Evolutionary conservation across 2,888 invertebrate species (phyloP), one percentile per base, ranked within the genome.

Genomic region (Liodrosophila aerea): DNA sequence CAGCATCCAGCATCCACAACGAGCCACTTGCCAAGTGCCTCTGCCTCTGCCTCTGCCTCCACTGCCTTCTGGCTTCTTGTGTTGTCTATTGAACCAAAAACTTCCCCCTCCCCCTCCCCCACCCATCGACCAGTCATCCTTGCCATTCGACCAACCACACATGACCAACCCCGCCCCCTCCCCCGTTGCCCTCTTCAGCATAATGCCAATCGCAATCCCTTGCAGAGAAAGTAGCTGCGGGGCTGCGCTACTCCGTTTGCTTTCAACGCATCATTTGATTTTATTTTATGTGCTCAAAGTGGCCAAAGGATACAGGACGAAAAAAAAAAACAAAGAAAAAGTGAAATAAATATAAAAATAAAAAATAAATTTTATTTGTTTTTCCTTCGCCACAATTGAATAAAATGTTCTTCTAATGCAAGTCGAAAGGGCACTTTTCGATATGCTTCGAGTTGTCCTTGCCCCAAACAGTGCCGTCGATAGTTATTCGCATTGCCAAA

Each of bases 341-440:
- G 22, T 22, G 39, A 57, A 74, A 76, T 76, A 83, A 68, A 81
- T 41, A 49, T 40, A 52, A 57, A 39, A 43, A 59, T 50, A 69
- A 51, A 68, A 75, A 81, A 83, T 86, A 86, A 69, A 80, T 86
- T 88, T 87, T 87, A 85, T 87, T 88, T 88, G 82, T 87, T 86
- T 87, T 85, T 64, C 47, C 57, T 56, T 61, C 62, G 53, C 63
- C 74, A 73, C 86, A 88, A 88, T 87, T 88, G 87, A 88, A 87
- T 87, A 77, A 87, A 87, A 88, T 82, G 85, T 68, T 80, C 50
- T 68, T 76, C 76, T 85, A 87, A 87, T 87, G 78, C 67, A 68
- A 46, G 70, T 51, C 68, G 54, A 66, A 71, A 41, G 65, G 60
- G 63, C 71, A 66, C 65, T 66, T 73, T 49, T 37, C 49, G 37